phyloP scores from a whole-genome alignment of 2,888 invertebrate genomes.

The Hyalella azteca region DNA sequence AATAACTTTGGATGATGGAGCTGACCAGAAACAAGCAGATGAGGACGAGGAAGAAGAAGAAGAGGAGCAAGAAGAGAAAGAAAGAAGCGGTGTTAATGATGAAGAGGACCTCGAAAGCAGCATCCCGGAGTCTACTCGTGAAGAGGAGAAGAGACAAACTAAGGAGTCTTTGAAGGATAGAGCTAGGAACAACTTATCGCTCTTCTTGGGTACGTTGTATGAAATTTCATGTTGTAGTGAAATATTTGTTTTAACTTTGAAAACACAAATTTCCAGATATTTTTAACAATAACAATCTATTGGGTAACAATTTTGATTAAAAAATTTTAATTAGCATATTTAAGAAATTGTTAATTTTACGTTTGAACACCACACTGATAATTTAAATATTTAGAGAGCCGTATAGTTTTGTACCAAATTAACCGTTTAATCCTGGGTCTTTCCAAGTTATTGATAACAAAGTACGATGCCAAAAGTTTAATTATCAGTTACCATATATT shows the following conservation, averaged over 20 bases:
- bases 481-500: too few species aligned
- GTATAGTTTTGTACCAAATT: too few species aligned
- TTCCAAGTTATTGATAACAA: too few species aligned
- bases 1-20: not conserved
- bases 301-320: too few species aligned
- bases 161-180: constrained; percentile 51
- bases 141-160: constrained; percentile 27
- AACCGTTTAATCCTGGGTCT: too few species aligned
- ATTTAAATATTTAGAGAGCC: too few species aligned
- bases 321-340: too few species aligned
- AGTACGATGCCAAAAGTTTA: too few species aligned
- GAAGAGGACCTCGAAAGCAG: constrained; percentile 36
- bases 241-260: not conserved
- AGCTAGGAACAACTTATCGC: constrained; percentile 53
- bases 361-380: too few species aligned
- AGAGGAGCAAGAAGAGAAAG: not conserved
- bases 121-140: not conserved
- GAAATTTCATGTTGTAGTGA: not conserved
- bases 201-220: constrained; percentile 54
- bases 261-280: not conserved
- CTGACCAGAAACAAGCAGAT: constrained; percentile 40
- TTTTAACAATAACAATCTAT: too few species aligned
- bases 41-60: constrained; percentile 28
- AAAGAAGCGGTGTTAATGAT: constrained; percentile 36
- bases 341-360: too few species aligned